A percentile compares a stretch with the other conserved stretches of the same genome.
Evolutionary conservation across 1,140 invertebrate genomes (phyloP).

Genomic region (Drosophila saltans): DNA sequence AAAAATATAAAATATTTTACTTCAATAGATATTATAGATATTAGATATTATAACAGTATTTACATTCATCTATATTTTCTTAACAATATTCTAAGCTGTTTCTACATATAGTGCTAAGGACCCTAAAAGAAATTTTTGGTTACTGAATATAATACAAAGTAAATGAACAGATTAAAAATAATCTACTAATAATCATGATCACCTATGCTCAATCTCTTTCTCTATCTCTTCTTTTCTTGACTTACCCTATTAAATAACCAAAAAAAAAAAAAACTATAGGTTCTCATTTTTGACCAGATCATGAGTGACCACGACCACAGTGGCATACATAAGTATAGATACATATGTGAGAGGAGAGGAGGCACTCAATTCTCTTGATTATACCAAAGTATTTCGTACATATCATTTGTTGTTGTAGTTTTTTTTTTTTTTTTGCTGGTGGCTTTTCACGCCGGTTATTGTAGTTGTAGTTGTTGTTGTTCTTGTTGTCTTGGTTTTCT

Average conservation of each 20-base stretch:
- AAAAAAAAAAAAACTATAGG: slow-evolving; percentile 51
- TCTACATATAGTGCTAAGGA: too few species aligned
- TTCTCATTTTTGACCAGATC: not conserved
- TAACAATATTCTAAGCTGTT: too few species aligned
- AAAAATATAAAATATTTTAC: too few species aligned
- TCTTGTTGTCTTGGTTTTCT: slow-evolving; percentile 21
- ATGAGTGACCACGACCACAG: slow-evolving; percentile 14
- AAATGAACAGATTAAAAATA: too few species aligned
- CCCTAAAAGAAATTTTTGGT: too few species aligned
- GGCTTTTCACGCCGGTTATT: slow-evolving; percentile 31
- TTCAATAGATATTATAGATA: too few species aligned
- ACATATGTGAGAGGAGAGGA: slow-evolving; percentile 27
- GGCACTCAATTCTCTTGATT: slow-evolving; percentile 49
- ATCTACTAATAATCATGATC: not conserved
- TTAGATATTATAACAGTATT: too few species aligned
- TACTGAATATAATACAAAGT: too few species aligned
- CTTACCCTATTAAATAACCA: slow-evolving; percentile 41
- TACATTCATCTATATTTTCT: too few species aligned
- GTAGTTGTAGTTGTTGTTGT: slow-evolving; percentile 10
- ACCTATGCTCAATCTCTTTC: not conserved
- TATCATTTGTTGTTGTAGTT: slow-evolving; percentile 21
- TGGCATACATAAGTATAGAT: not conserved
- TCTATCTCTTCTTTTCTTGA: not conserved
- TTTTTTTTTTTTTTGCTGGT: not conserved
- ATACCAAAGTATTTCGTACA: slow-evolving; percentile 33